Conservation (phyloP, 2,797 vertebrate species). For the Neostethus bicornis region DNA sequence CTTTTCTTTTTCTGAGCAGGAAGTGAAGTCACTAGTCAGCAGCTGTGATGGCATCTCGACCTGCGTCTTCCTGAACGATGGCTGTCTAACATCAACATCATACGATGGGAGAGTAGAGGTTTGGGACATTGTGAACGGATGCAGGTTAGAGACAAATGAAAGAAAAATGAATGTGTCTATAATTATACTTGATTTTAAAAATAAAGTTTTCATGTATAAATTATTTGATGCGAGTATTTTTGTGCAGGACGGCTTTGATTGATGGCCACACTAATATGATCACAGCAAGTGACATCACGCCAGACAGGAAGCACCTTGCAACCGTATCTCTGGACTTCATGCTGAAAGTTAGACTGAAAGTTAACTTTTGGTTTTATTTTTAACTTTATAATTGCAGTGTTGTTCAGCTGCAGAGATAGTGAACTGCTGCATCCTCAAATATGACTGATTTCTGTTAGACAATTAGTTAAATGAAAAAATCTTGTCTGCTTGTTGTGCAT, state of each 20-base stretch:
- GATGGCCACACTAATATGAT: conserved; percentile 81
- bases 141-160: conserved; percentile 73
- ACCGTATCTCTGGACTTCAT: conserved; percentile 85
- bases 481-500: neutral
- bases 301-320: conserved; percentile 79
- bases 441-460: no score
- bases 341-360: conserved; percentile 82
- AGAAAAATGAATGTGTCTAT: neutral
- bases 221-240: neutral
- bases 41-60: conserved; percentile 85
- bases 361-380: neutral
- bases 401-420: no score
- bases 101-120: conserved; percentile 84
- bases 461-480: neutral
- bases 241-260: conserved; percentile 75
- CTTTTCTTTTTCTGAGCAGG: conserved; percentile 66
- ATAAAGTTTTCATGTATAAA: neutral
- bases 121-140: conserved; percentile 83
- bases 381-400: neutral
- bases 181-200: neutral
- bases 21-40: conserved; percentile 83
- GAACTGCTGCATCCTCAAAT: no score
- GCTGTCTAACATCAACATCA: conserved; percentile 78
- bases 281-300: conserved; percentile 82
- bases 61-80: conserved; percentile 79